Percentiles rank a stretch among this genome's conserved stretches.
Conservation (phyloP, 2,113 vertebrate genomes). For the Prionailurus bengalensis region DNA sequence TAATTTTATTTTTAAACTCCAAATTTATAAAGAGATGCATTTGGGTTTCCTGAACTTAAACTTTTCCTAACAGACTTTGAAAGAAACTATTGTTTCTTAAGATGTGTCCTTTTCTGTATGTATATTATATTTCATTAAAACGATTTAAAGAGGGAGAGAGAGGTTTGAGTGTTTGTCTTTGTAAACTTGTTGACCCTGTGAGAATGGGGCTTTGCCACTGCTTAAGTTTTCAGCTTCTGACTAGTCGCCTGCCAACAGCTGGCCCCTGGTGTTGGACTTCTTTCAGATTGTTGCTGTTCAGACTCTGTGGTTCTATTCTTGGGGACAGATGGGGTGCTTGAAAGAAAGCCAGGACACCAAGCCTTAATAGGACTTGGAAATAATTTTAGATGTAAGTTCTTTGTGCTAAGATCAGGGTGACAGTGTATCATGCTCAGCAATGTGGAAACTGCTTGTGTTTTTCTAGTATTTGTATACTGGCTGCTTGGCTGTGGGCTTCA, state of each 20-base stretch:
- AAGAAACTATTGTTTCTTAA: conserved; percentile 14
- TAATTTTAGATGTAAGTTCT: conserved; percentile 41
- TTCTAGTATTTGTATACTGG: conserved; percentile 63
- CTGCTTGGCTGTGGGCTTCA: conserved; percentile 32
- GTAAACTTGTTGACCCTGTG: not conserved
- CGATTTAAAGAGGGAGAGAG: not conserved
- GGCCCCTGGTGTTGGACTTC: conserved; percentile 42
- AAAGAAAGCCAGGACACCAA: conserved; percentile 66
- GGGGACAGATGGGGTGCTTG: conserved; percentile 55
- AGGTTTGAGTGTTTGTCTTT: not conserved
- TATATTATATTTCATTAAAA: conserved; percentile 12
- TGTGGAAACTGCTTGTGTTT: conserved; percentile 68
- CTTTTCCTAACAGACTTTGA: conserved; percentile 47
- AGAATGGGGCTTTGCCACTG: conserved; percentile 35
- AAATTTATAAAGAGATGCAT: not conserved
- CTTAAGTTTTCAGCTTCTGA: conserved; percentile 14
- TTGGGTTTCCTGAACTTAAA: not conserved
- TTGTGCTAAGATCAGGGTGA: conserved; percentile 47
- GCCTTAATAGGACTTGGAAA: conserved; percentile 63
- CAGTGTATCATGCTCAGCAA: conserved; percentile 55
- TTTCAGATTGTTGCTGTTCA: conserved; percentile 48
- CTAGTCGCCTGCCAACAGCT: not conserved
- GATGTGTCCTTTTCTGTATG: not conserved
- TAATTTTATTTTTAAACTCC: conserved; percentile 42
- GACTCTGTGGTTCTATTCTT: conserved; percentile 68